Evolutionary conservation across 2,113 vertebrate species (phyloP).

Genomic region (Columbina picui): DNA sequence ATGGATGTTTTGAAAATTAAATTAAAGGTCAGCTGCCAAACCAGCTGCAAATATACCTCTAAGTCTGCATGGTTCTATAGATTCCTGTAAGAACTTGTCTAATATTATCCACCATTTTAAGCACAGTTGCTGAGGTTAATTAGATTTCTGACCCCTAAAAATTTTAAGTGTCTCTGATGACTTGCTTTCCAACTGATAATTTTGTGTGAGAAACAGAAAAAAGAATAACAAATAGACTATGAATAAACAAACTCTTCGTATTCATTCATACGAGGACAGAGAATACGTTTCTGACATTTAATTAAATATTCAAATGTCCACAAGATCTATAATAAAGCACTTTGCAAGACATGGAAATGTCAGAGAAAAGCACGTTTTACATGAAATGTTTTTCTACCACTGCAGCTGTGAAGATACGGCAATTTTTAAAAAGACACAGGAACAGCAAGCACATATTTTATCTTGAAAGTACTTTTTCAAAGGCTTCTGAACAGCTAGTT

Average conservation of each 20-base stretch:
- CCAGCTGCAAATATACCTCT: constrained; percentile 10
- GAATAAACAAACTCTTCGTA: constrained; percentile 67
- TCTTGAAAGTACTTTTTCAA: constrained; percentile 71
- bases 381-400: constrained; percentile 18
- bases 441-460: constrained; percentile 69
- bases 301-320: constrained; percentile 80
- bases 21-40: constrained; percentile 55
- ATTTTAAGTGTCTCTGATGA: constrained; percentile 75
- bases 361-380: constrained; percentile 69
- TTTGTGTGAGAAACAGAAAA: constrained; percentile 67
- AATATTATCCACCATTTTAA: constrained; percentile 60
- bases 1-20: constrained; percentile 19
- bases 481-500: constrained; percentile 49
- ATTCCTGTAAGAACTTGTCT: constrained; percentile 47
- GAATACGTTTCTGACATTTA: constrained; percentile 77
- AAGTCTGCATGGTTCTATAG: neutral
- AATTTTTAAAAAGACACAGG: constrained; percentile 37
- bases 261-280: constrained; percentile 53
- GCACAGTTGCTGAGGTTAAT: constrained; percentile 77
- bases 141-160: constrained; percentile 77
- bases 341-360: constrained; percentile 75
- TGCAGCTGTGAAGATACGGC: constrained; percentile 57
- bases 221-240: constrained; percentile 74
- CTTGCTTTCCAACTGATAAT: constrained; percentile 74
- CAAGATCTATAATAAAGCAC: constrained; percentile 75